A percentile compares a stretch with the other conserved stretches of the same genome.
phyloP scores from a whole-genome alignment of 92 coral and sea anemone genomes.

The Chrysogorgia sp. region DNA sequence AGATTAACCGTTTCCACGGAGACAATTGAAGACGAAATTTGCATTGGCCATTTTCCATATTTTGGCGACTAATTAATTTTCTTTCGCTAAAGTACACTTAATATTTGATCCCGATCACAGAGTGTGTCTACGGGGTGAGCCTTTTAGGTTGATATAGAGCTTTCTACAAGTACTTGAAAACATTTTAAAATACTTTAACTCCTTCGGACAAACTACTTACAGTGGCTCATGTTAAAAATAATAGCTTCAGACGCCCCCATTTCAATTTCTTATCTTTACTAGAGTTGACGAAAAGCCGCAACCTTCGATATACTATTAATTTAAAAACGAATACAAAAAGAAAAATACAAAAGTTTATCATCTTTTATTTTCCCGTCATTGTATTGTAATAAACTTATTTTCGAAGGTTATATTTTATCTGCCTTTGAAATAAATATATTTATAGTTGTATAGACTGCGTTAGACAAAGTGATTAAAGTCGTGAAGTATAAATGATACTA shows the following conservation, averaged over 20 bases:
- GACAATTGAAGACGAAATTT: conserved; percentile 26
- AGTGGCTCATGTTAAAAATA: background rate
- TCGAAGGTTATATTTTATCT: background rate
- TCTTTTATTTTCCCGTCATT: background rate
- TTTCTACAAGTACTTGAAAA: conserved; percentile 5
- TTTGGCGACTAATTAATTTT: conserved; percentile 41
- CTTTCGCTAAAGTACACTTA: conserved; percentile 31
- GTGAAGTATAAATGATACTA: conserved; percentile 6
- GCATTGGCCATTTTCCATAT: conserved; percentile 51
- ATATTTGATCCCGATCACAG: conserved; percentile 20
- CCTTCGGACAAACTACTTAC: conserved; percentile 12
- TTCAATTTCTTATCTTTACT: background rate
- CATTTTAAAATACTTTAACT: background rate
- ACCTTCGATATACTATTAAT: background rate
- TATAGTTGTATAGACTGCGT: background rate
- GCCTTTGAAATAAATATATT: background rate
- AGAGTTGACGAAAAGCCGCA: background rate
- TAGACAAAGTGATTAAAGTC: background rate
- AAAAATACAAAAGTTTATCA: background rate
- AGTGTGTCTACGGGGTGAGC: background rate
- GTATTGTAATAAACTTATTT: background rate
- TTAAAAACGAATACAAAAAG: background rate
- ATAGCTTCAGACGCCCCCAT: background rate
- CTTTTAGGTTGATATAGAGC: background rate
- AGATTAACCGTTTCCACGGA: conserved; percentile 37